Evolutionary conservation across 92 coral and sea anemone species (phyloP), one percentile per base, ranked within the genome.

Genomic region (Phenganax stokvisi): DNA sequence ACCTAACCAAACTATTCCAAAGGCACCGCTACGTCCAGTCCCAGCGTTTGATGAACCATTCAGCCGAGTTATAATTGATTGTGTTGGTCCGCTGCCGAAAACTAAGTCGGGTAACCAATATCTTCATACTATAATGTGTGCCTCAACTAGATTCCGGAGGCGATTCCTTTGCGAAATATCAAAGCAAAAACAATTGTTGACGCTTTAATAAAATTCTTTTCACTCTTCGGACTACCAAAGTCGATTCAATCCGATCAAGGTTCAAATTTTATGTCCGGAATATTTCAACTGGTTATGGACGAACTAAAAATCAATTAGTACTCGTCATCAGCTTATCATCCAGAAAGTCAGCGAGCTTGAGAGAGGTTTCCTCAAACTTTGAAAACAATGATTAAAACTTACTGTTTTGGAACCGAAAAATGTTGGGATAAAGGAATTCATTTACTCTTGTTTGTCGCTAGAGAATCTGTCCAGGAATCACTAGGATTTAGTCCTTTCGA

Each of bases 271-370:
- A 89, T 84, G 92, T 77, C 88, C 30, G 83, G 87, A 10, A 44
- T 85, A 62, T 87, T 87, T 83, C 90, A 90, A 72, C 84, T 87
- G 85, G 90, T 87, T 17, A 90, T 90, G 92, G 54, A 87, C n/a
- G 89, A 85, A 62, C 73, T 90, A 15, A 76, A 75, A 25, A 88
- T 90, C 51, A 81, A 74, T 8, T 84, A 79, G 57, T 76, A 71
- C 54, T 77, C 60, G 13, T 87, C 89, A 1, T 54, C 86, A 56
- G 89, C 84, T 44, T 90, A 90, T 56, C 93, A 90, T 37, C 90
- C 89, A 12, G 76, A 83, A 64, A 86, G 80, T 57, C 84, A 89
- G 15, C 90, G 90, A 7, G 62, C 89, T 12, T 83, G 79, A 16
- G 85, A 83, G 59, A 83, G 80, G 57, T 85, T 71, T 54, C 89